A percentile compares a stretch with the other conserved stretches of the same genome.
These are phyloP conservation scores for Tychaedon coryphoeus DNA, from an alignment of 2,113 vertebrate genomes.

Conservation along the genomic window DNA sequence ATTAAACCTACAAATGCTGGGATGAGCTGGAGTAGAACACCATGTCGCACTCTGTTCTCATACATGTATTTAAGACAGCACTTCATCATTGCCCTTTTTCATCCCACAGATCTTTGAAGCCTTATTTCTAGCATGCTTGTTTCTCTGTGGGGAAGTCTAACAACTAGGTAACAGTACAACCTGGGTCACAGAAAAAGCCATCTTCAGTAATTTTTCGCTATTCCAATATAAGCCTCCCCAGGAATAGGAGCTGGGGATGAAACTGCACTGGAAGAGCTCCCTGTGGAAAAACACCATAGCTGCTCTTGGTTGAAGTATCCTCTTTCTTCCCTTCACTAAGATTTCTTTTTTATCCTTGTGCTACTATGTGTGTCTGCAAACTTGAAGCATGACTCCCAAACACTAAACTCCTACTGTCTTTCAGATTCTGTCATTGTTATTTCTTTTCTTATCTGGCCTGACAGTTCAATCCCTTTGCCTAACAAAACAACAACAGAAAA, in stretches of 20 bases:
- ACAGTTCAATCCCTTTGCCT: not conserved
- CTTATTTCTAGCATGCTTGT: not conserved
- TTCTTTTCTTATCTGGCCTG: not conserved
- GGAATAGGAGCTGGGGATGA: not conserved
- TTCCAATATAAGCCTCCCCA: not conserved
- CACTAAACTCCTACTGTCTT: not conserved
- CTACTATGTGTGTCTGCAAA: not conserved
- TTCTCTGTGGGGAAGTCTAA: not conserved
- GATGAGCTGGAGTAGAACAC: not conserved
- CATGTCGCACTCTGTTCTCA: fast-evolving
- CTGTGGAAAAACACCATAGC: not conserved
- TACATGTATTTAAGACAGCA: fast-evolving
- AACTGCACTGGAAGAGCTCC: not conserved
- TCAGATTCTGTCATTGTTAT: not conserved
- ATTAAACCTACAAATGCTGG: not conserved
- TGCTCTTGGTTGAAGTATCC: not conserved
- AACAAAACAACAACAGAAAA: not conserved
- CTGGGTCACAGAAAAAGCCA: not conserved
- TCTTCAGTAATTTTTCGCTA: not conserved
- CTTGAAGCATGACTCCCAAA: not conserved
- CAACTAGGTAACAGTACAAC: not conserved
- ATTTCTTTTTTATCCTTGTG: not conserved
- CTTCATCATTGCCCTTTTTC: not conserved
- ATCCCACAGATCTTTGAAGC: not conserved
- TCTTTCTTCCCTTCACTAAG: not conserved